Conservation (phyloP, 2,113 vertebrate species). For the Labeo catla region DNA sequence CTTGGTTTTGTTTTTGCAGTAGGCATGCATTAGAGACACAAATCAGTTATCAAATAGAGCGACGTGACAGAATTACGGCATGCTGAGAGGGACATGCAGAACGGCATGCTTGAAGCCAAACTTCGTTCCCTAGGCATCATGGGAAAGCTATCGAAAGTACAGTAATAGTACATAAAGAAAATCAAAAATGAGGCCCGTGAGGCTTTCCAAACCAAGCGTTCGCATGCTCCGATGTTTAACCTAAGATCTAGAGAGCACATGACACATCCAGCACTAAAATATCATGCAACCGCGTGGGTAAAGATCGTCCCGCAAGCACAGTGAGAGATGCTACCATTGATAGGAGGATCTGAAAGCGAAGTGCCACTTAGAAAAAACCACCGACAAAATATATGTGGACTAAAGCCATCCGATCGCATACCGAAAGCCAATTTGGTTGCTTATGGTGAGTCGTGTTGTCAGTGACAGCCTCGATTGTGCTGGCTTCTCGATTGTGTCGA, state of each 20-base stretch:
- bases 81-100: slow-evolving; percentile 57
- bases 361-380: slow-evolving; percentile 5
- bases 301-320: slow-evolving; percentile 25
- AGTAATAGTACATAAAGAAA: slow-evolving; percentile 41
- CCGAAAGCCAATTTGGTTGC: slow-evolving; percentile 2
- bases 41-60: slow-evolving; percentile 40
- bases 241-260: slow-evolving; percentile 22
- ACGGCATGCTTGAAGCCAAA: slow-evolving; percentile 46
- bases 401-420: not conserved
- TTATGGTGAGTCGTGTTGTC: not conserved
- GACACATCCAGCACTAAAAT: slow-evolving; percentile 30
- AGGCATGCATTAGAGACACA: slow-evolving; percentile 54
- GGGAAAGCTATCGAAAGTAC: slow-evolving; percentile 49
- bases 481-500: slow-evolving; percentile 10
- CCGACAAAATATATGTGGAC: slow-evolving; percentile 38
- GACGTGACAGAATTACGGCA: slow-evolving; percentile 53
- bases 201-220: not conserved
- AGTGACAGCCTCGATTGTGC: slow-evolving; percentile 1
- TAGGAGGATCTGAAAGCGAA: slow-evolving; percentile 34
- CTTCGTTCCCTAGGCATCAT: slow-evolving; percentile 52
- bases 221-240: slow-evolving; percentile 26
- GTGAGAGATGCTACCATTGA: slow-evolving; percentile 28
- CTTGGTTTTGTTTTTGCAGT: slow-evolving; percentile 44
- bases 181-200: slow-evolving; percentile 13
- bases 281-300: slow-evolving; percentile 1